Conservation (phyloP, 2,797 vertebrate genomes). For the Aldrovandia affinis region DNA sequence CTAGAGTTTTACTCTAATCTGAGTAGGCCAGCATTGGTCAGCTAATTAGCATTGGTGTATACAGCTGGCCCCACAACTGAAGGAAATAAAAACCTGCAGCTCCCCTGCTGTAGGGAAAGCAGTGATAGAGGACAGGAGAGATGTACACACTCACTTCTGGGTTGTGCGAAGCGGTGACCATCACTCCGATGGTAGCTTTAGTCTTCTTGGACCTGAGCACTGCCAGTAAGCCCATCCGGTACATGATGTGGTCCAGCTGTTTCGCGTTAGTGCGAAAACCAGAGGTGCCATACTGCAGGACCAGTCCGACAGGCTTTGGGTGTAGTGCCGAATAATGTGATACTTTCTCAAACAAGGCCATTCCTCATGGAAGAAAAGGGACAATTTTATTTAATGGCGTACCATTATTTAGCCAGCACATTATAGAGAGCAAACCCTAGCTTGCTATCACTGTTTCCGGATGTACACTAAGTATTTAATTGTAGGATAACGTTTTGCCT, state of each 20-base stretch:
- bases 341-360: slow-evolving; percentile 75
- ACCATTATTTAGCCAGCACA: background rate
- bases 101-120: no score
- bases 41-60: no score
- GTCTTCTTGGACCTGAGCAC: slow-evolving; percentile 82
- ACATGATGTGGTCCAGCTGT: slow-evolving; percentile 89
- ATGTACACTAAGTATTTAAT: no score
- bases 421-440: background rate
- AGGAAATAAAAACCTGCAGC: no score
- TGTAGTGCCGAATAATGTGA: slow-evolving; percentile 70
- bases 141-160: slow-evolving; percentile 79
- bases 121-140: no score
- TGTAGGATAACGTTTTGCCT: no score
- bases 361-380: slow-evolving; percentile 63
- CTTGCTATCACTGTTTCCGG: no score
- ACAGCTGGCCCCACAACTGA: no score
- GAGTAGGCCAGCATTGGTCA: no score
- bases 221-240: slow-evolving; percentile 91
- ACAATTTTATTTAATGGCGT: background rate
- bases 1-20: no score
- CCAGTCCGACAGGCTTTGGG: slow-evolving; percentile 78
- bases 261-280: slow-evolving; percentile 85
- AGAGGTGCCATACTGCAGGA: slow-evolving; percentile 90
- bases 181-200: slow-evolving; percentile 83
- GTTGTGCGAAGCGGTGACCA: slow-evolving; percentile 98